Conservation (phyloP, 2,888 invertebrate genomes). For the Trachelus tabidus region DNA sequence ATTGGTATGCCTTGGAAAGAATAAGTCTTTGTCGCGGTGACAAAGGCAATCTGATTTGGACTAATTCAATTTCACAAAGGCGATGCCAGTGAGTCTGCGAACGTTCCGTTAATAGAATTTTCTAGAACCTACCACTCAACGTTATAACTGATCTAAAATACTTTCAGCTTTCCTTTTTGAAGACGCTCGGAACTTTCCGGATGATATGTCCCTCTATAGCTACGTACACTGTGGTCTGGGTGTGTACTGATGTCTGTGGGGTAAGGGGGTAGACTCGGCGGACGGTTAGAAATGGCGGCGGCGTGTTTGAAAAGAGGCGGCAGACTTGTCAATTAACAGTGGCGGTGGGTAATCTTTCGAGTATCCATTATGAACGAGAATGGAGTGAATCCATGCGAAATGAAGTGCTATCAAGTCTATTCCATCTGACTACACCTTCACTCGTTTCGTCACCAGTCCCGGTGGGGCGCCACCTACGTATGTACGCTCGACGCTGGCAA, state of each 20-base stretch:
- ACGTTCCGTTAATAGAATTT: not conserved
- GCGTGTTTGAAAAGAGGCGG: slow-evolving; percentile 32
- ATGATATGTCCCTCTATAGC: not conserved
- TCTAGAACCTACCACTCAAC: not conserved
- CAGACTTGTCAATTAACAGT: slow-evolving; percentile 55
- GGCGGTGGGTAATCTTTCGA: slow-evolving; percentile 57
- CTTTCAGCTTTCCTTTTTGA: not conserved
- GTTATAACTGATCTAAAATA: not conserved
- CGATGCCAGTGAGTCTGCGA: not conserved
- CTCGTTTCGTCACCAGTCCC: not conserved
- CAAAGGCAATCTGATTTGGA: not conserved
- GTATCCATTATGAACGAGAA: slow-evolving; percentile 54
- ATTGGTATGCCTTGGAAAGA: not conserved
- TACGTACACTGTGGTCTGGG: not conserved
- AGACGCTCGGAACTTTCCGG: not conserved
- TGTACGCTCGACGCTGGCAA: not conserved
- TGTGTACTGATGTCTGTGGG: not conserved
- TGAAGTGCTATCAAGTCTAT: slow-evolving; percentile 44
- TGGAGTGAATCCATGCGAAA: slow-evolving; percentile 42
- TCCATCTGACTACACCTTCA: slow-evolving; percentile 44
- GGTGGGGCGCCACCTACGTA: not conserved
- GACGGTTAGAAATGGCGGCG: not conserved
- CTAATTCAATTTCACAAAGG: not conserved
- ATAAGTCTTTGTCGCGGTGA: not conserved
- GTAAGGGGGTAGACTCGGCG: not conserved